Evolutionary conservation across 2,888 invertebrate genomes (phyloP).

Genomic region (Panopea generosa): DNA sequence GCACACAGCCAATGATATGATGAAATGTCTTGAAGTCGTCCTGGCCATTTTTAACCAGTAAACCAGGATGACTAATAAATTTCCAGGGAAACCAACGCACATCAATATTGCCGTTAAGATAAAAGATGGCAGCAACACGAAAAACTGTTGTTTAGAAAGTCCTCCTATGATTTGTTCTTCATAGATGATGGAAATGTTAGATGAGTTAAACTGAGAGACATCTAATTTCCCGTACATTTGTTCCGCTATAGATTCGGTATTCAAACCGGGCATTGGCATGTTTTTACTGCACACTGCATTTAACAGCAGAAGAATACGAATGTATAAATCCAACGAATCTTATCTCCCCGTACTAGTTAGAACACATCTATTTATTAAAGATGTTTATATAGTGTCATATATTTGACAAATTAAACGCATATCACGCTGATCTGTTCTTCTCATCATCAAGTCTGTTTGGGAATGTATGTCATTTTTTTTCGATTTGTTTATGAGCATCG

Average conservation of each 20-base stretch:
- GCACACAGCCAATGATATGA: constrained; percentile 66
- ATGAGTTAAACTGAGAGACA: constrained; percentile 5
- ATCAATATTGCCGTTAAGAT: constrained; percentile 67
- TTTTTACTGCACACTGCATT: too few species aligned
- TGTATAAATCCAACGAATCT: too few species aligned
- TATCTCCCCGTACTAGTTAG: too few species aligned
- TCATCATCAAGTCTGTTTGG: too few species aligned
- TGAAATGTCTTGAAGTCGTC: constrained; percentile 66
- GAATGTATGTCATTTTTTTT: too few species aligned
- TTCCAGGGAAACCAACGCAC: constrained; percentile 69
- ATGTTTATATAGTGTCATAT: too few species aligned
- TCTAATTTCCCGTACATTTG: constrained; percentile 5
- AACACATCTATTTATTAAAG: too few species aligned
- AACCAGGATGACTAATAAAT: constrained; percentile 64
- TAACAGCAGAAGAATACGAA: too few species aligned
- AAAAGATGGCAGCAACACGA: constrained; percentile 66
- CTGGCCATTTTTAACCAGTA: constrained; percentile 66
- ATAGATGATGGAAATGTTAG: constrained; percentile 34
- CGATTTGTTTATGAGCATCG: too few species aligned
- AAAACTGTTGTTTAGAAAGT: constrained; percentile 31
- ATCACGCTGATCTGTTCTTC: too few species aligned
- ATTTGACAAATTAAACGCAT: too few species aligned
- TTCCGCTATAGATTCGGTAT: constrained; percentile 19
- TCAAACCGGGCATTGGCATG: constrained; percentile 11
- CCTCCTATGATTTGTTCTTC: constrained; percentile 32